phyloP scores from a whole-genome alignment of 1,140 invertebrate genomes.

The Asobara japonica region DNA sequence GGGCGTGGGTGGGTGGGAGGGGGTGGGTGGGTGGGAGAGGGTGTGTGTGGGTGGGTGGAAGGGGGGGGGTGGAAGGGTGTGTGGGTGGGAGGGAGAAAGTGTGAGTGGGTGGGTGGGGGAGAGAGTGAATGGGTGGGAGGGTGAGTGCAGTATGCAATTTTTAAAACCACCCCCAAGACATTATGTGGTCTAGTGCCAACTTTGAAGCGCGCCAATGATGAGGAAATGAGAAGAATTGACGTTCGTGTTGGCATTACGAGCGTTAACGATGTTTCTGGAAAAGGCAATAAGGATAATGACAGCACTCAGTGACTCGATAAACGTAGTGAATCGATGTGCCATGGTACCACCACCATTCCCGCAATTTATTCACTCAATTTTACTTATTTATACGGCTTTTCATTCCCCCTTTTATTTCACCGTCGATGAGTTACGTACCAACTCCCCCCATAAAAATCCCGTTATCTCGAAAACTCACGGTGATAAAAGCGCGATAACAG shows the following conservation, averaged over 20 bases:
- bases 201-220: too few relatives aligned
- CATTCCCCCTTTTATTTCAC: background rate
- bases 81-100: too few relatives aligned
- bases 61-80: background rate
- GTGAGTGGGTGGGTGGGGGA: too few relatives aligned
- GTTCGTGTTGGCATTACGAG: slow-evolving; percentile 1
- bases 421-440: background rate
- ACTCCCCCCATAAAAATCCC: background rate
- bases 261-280: slow-evolving; percentile 27
- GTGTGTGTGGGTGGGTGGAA: background rate
- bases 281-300: slow-evolving; percentile 33
- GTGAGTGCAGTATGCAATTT: too few relatives aligned
- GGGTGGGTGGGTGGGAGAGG: background rate
- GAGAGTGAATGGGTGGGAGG: too few relatives aligned
- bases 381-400: background rate
- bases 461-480: background rate
- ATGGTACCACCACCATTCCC: background rate
- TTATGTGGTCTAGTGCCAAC: too few relatives aligned
- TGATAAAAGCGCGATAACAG: background rate
- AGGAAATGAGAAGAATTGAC: slow-evolving; percentile 1
- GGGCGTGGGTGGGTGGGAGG: background rate
- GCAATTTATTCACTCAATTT: background rate
- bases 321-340: slow-evolving; percentile 14
- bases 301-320: slow-evolving; percentile 26
- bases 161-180: too few relatives aligned